Conservation (phyloP, 2,888 invertebrate genomes). For the Rhyacophila evoluta region DNA sequence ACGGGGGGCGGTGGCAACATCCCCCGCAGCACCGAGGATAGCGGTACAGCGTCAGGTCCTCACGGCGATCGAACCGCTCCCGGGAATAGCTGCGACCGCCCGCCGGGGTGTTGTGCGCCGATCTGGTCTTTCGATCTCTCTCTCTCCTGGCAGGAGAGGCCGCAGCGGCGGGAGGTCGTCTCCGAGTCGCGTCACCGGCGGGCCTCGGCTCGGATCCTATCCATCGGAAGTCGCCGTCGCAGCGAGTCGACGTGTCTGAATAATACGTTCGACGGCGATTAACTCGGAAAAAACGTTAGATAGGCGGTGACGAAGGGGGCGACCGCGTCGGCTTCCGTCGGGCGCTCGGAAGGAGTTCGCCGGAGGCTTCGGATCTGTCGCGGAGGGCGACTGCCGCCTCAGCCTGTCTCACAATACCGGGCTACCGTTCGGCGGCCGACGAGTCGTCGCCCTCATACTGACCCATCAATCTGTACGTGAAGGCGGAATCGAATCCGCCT, state of each 20-base stretch:
- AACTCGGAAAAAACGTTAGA: constrained; percentile 59
- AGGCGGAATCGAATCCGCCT: background rate
- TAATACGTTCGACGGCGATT: constrained; percentile 39
- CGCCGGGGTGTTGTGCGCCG: constrained; percentile 62
- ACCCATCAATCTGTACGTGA: background rate
- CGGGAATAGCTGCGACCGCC: constrained; percentile 60
- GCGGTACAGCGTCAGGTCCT: constrained; percentile 31
- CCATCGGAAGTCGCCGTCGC: constrained; percentile 79
- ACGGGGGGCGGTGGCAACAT: constrained; percentile 62
- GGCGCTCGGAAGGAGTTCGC: background rate
- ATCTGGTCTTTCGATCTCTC: constrained; percentile 75
- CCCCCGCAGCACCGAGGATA: constrained; percentile 62
- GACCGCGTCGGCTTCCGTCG: background rate
- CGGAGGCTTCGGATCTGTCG: constrained; percentile 58
- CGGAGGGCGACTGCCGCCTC: constrained; percentile 52
- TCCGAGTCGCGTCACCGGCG: constrained; percentile 56
- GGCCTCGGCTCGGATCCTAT: constrained; percentile 63
- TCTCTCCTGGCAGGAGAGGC: constrained; percentile 68
- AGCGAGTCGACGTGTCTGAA: constrained; percentile 72
- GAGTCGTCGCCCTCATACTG: constrained; percentile 1
- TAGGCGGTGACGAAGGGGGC: background rate
- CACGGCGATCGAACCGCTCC: constrained; percentile 65
- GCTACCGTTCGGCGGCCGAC: background rate
- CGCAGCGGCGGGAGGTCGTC: constrained; percentile 59
- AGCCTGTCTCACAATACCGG: background rate